These are phyloP conservation scores for Discoglossus pictus DNA, from an alignment of 2,797 vertebrate genomes.

Conservation along the genomic window DNA sequence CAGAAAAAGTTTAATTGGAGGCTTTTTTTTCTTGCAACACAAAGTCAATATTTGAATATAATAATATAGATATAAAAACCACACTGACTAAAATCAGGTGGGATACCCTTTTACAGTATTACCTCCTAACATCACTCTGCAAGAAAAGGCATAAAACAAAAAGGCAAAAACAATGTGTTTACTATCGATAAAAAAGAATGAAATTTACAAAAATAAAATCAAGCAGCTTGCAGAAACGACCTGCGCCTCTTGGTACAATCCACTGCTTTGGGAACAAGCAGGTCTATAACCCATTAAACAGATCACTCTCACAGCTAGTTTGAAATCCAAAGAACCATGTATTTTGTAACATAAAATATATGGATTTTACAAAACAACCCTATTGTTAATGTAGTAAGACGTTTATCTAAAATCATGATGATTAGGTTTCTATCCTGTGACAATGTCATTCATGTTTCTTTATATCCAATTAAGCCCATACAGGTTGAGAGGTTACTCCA, in stretches of 20 bases:
- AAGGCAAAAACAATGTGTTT: constrained; percentile 35
- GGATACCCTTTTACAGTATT: constrained; percentile 39
- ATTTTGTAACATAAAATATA: too few relatives aligned
- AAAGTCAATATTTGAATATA: too few relatives aligned
- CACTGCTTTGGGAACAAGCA: constrained; percentile 10
- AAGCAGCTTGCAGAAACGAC: constrained; percentile 49
- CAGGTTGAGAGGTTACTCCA: too few relatives aligned
- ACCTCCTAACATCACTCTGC: constrained; percentile 1
- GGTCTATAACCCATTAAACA: background rate
- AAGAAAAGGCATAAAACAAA: background rate
- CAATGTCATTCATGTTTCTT: too few relatives aligned
- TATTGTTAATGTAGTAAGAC: too few relatives aligned
- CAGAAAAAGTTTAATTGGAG: too few relatives aligned
- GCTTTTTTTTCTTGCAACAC: constrained; percentile 20
- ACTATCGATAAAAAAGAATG: constrained; percentile 41
- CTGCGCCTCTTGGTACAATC: constrained; percentile 48
- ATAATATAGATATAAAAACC: too few relatives aligned
- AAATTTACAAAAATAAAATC: constrained; percentile 51
- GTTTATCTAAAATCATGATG: too few relatives aligned
- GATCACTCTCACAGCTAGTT: constrained; percentile 13
- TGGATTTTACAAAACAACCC: too few relatives aligned
- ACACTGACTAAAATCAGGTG: too few relatives aligned
- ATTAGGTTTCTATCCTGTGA: too few relatives aligned
- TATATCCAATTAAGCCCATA: too few relatives aligned
- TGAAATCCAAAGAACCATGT: background rate